phyloP scores from a whole-genome alignment of 2,888 invertebrate species.

The Lissocephala sabroskyi region DNA sequence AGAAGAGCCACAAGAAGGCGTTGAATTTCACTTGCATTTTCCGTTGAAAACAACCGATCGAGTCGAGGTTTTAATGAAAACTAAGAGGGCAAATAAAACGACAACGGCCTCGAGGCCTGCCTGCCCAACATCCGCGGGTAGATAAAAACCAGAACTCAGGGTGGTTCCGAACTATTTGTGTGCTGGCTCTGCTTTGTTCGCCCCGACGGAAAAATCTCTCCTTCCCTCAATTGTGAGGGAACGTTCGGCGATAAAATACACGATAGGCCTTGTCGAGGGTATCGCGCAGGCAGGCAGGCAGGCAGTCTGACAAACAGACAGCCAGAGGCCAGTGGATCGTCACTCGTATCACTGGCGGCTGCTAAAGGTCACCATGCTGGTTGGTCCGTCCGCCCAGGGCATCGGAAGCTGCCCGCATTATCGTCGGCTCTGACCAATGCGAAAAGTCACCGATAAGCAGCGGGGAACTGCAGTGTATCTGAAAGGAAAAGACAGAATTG shows the following conservation, averaged over 20 bases:
- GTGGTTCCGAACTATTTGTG: not conserved
- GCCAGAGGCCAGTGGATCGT: too few species aligned
- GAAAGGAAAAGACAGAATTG: too few species aligned
- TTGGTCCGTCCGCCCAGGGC: not conserved
- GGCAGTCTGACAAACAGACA: too few species aligned
- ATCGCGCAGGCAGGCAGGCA: too few species aligned
- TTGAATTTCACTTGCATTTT: not conserved
- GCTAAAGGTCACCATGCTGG: not conserved
- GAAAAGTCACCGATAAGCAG: conserved; percentile 29
- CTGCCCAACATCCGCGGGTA: conserved; percentile 1
- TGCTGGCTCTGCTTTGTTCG: too few species aligned
- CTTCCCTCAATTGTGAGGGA: too few species aligned
- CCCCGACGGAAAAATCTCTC: too few species aligned
- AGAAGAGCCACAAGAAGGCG: conserved; percentile 12
- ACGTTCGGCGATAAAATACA: too few species aligned
- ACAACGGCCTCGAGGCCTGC: not conserved
- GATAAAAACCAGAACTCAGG: not conserved
- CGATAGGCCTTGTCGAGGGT: too few species aligned
- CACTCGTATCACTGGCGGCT: not conserved
- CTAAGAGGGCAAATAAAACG: not conserved
- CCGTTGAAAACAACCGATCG: not conserved
- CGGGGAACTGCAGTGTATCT: conserved; percentile 1
- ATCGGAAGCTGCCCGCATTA: conserved; percentile 39
- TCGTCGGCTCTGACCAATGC: not conserved
- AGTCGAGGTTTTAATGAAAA: not conserved